A percentile compares a stretch with the other conserved stretches of the same genome.
These are phyloP conservation scores for Rhodeus uyekii DNA, from an alignment of 2,797 vertebrate species.

Conservation along the genomic window DNA sequence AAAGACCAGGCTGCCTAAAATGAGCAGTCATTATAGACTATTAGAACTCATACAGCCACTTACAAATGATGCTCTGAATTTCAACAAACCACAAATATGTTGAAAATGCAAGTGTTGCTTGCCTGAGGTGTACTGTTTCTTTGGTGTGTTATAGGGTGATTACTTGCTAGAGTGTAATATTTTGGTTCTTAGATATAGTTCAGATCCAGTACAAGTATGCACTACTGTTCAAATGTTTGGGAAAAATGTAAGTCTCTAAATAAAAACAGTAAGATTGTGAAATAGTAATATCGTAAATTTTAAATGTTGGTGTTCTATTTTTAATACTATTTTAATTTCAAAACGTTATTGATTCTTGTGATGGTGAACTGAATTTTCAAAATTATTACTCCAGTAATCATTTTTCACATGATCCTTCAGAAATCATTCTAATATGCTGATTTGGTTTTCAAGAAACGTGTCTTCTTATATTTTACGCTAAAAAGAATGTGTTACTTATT, in stretches of 20 bases:
- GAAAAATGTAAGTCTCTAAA: neutral
- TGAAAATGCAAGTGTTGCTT: neutral
- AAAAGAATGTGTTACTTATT: neutral
- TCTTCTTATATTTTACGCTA: neutral
- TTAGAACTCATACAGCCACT: neutral
- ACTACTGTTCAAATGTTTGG: neutral
- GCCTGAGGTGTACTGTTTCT: neutral
- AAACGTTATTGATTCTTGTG: neutral
- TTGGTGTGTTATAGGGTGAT: neutral
- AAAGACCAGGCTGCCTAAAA: constrained; percentile 9
- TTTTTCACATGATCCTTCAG: neutral
- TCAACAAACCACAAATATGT: constrained; percentile 5
- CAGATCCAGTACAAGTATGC: neutral
- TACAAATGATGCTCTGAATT: constrained; percentile 3
- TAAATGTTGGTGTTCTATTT: too few relatives aligned
- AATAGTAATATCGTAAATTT: too few relatives aligned
- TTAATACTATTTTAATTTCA: neutral
- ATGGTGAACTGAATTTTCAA: neutral
- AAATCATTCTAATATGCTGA: neutral
- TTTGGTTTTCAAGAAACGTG: neutral
- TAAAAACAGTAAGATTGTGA: neutral
- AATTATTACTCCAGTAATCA: neutral
- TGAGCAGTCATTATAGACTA: constrained; percentile 4
- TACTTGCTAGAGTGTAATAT: neutral
- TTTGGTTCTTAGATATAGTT: neutral